Base-by-base conservation (phyloP, 2,797 vertebrate species). In the Lepidocolaptes lacrymiger region DNA sequence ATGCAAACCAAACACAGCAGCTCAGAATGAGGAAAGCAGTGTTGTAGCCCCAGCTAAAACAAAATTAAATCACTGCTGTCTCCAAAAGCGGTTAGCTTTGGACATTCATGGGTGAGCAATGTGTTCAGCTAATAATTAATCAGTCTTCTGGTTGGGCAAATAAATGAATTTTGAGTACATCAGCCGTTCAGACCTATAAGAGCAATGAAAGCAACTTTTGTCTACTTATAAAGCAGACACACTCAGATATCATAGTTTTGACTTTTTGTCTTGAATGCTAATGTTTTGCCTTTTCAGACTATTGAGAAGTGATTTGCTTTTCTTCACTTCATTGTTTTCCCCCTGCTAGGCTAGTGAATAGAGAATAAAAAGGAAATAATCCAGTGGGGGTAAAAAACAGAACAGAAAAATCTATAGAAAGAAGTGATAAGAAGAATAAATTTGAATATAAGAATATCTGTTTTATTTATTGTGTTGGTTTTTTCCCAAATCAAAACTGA, bases 131-230 rank as follows among this genome's bases (percentile, higher is more conserved):
- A 51, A 56, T 75, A 15, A 48, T 34, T 73, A 14, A 48, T 34
- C 0, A 0, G 2, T 51, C 51, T 51, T 30, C 30, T 58, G 32
- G 8, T 37, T 88, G 34, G 20, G 18, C 14, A 62, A 58, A 16
- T 39, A 80, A 80, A 68, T 44, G 15, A 64, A 73, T 91, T 73
- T 59, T 91, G 41, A 86, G 30, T 37, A 77, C 32, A 61, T 11
- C 39, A 71, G 30, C 17, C 14, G 49, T 54, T 66, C 46, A 90
- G n/a, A 85, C 21, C 18, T 64, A 19, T 49, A 58, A 43, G 6
- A 66, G 21, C 11, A 86, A 46, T 4, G 20, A 88, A 86, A 78
- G 28, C 27, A 74, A 64, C 7, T 71, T 83, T 30, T 51, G 4
- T 19, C 24, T 68, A 32, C 52, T 81, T 93, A 74, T 85, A 27